These are phyloP conservation scores for Cottus gobio DNA, from an alignment of 2,113 vertebrate genomes.

Conservation along the genomic window DNA sequence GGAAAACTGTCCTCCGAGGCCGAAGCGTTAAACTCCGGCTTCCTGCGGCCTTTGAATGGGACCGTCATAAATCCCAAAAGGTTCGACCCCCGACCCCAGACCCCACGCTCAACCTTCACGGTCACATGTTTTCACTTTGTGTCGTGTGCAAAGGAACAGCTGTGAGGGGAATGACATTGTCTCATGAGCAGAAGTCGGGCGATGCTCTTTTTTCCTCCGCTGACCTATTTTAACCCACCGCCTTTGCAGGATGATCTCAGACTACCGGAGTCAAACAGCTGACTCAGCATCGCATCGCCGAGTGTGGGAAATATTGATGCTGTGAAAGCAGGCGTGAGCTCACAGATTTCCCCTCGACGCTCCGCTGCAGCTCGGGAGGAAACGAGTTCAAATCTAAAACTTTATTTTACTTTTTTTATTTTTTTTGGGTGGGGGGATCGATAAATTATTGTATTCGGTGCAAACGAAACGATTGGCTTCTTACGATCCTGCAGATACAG, in stretches of 20 bases:
- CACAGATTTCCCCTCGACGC: too few species aligned
- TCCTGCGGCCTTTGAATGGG: slow-evolving; percentile 37
- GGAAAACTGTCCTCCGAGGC: slow-evolving; percentile 18
- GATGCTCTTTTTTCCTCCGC: neutral
- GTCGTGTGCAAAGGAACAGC: neutral
- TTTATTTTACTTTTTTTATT: too few species aligned
- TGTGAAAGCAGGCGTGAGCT: slow-evolving; percentile 63
- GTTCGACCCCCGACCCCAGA: too few species aligned
- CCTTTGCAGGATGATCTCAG: slow-evolving; percentile 58
- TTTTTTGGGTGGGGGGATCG: too few species aligned
- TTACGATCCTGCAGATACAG: too few species aligned
- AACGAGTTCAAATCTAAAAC: too few species aligned
- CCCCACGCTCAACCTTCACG: too few species aligned
- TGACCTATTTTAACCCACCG: slow-evolving; percentile 39
- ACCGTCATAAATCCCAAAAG: slow-evolving; percentile 11
- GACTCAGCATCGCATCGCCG: slow-evolving; percentile 57
- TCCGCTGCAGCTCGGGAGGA: too few species aligned
- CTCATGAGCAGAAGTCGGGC: too few species aligned
- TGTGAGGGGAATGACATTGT: neutral
- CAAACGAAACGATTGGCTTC: too few species aligned
- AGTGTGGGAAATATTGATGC: slow-evolving; percentile 74
- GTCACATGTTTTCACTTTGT: neutral
- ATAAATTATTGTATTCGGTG: neutral
- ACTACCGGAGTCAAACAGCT: slow-evolving; percentile 59
- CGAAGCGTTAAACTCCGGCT: slow-evolving; percentile 21